Evolutionary conservation across 2,888 invertebrate species (phyloP).

Genomic region (Nasonovia ribisnigri): DNA sequence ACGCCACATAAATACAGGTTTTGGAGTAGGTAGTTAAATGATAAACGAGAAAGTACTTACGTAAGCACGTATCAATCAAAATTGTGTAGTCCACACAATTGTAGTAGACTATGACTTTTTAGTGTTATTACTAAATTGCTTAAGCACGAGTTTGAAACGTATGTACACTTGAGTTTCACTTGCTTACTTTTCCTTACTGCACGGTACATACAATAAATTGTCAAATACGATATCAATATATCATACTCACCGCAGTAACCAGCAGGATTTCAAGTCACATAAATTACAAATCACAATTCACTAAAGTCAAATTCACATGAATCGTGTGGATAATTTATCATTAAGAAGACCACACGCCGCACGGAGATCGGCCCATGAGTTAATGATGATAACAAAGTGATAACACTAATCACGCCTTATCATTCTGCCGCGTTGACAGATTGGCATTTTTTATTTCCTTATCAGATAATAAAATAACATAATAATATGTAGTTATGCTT

Average conservation of each 20-base stretch:
- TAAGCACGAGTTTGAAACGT: neutral
- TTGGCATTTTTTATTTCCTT: neutral
- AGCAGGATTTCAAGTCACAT: too few relatives aligned
- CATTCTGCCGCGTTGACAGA: slow-evolving; percentile 28
- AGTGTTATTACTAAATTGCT: neutral
- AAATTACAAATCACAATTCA: neutral
- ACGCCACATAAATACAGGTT: neutral
- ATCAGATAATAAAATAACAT: neutral
- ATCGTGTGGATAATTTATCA: neutral
- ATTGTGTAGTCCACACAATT: neutral
- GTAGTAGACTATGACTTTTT: neutral
- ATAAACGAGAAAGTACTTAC: neutral
- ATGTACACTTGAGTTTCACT: too few relatives aligned
- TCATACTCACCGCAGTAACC: too few relatives aligned
- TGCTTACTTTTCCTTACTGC: too few relatives aligned
- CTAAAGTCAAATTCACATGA: neutral
- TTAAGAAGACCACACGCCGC: neutral
- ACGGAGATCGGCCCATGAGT: neutral
- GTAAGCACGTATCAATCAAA: neutral
- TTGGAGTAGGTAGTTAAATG: neutral
- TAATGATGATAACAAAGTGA: neutral
- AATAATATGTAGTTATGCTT: neutral
- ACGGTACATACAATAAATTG: too few relatives aligned
- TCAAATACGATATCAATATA: too few relatives aligned
- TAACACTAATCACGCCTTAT: neutral